These are phyloP conservation scores for Notolabrus celidotus DNA, from an alignment of 2,797 vertebrate species.

Conservation along the genomic window DNA sequence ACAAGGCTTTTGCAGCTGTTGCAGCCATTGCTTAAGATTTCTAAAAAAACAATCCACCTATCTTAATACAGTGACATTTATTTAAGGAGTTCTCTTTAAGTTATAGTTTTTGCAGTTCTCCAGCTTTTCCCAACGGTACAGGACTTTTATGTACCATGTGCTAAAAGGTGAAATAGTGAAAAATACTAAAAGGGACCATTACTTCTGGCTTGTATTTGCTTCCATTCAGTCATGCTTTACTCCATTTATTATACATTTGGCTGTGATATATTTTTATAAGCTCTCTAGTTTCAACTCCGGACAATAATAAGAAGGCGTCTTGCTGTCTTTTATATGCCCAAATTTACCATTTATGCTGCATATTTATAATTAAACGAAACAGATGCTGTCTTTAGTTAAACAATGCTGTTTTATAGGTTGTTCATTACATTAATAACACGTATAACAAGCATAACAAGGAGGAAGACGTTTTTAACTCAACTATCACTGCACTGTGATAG, in stretches of 20 bases:
- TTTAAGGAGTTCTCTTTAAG: slow-evolving; percentile 7
- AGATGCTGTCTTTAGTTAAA: neutral
- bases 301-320: neutral
- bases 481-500: neutral
- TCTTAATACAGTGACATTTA: slow-evolving; percentile 3
- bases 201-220: neutral
- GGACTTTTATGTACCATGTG: slow-evolving; percentile 15
- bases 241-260: neutral
- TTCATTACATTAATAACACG: neutral
- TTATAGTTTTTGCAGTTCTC: slow-evolving; percentile 8
- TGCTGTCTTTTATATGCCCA: neutral
- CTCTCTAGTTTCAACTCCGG: neutral
- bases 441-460: no score
- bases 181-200: slow-evolving; percentile 10
- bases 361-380: neutral
- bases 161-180: slow-evolving; percentile 14
- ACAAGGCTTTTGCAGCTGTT: no score
- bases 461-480: neutral
- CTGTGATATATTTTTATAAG: neutral
- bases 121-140: neutral
- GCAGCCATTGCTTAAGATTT: neutral
- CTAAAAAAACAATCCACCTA: neutral
- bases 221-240: neutral
- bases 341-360: neutral
- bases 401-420: neutral